Base-by-base conservation (phyloP, 2,888 invertebrate species). In the Melanchra persicariae region DNA sequence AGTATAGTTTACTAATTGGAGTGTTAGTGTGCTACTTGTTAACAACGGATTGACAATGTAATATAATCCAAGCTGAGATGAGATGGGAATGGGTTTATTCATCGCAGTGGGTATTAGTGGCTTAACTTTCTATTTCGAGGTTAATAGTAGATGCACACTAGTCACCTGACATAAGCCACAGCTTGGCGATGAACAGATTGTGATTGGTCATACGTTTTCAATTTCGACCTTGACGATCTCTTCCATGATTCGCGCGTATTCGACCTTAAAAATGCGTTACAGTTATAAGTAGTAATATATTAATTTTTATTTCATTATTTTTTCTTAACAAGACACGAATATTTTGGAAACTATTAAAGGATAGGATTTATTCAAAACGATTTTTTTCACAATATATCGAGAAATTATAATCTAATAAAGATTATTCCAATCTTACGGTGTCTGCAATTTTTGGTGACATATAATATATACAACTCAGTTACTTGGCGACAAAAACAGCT, bases 1-100 rank as follows among this genome's bases (percentile, higher is more conserved):
- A 62, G 40, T 71, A 60, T 26, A 43, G 43, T 78, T 78, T 37
- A 74, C 64, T 79, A 74, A 79, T 75, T 79, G 74, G 64, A 79
- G 58, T n/a, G 34, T 64, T 74, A 79, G 79, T 79, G 26, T 74
- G 47, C 47, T 26, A 52, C 47, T 79, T 58, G 58, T 75, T 79
- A 74, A 58, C 64, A 74, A 74, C 51, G 19, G 47, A 51, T 58
- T 79, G 47, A 58, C 37, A 58, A 30, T 30, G 24, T 72, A 24
- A n/a, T 51, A 24, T 24, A 24, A 54, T 22, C 43, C 40, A 52
- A 34, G 7, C 15, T 49, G 60, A 71, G 34, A 55, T 70, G 34
- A 47, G 30, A 12, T 26, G 24, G 40, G n/a, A 47, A 43, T 4
- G 26, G 24, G 10, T 55, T 34, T 74, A 26, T 26, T 63, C 10